phyloP scores from a whole-genome alignment of 2,113 vertebrate species.

The Pelecanus crispus region DNA sequence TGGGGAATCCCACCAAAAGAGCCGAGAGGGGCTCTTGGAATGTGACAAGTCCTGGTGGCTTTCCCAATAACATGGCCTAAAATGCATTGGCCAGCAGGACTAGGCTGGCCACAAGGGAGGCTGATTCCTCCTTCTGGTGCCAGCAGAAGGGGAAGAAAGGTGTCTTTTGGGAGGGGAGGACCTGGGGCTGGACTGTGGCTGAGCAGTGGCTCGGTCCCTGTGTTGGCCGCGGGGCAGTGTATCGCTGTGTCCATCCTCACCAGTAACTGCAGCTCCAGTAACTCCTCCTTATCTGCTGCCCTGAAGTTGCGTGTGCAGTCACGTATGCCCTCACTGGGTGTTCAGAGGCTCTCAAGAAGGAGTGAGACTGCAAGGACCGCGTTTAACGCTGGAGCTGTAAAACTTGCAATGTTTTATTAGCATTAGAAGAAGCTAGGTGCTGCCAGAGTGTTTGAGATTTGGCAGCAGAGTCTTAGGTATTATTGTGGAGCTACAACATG shows the following conservation, averaged over 20 bases:
- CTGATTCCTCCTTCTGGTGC: not conserved
- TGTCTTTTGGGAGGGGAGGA: not conserved
- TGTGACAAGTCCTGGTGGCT: not conserved
- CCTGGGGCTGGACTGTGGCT: not conserved
- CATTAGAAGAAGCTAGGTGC: not conserved
- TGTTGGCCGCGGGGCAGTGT: not conserved
- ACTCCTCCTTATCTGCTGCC: not conserved
- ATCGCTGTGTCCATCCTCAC: not conserved
- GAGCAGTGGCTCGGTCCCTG: not conserved
- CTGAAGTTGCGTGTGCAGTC: not conserved
- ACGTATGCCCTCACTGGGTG: rapidly evolving
- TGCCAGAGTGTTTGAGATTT: not conserved
- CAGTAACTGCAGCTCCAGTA: not conserved
- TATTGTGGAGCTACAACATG: not conserved
- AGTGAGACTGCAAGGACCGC: rapidly evolving
- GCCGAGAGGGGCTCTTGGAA: not conserved
- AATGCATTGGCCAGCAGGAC: not conserved
- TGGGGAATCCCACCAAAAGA: not conserved
- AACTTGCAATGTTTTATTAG: not conserved
- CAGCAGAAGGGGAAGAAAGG: not conserved
- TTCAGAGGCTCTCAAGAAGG: not conserved
- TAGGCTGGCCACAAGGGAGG: not conserved
- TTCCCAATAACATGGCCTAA: not conserved
- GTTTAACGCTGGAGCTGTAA: not conserved
- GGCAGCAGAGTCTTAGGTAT: not conserved